Evolutionary conservation across 2,888 invertebrate genomes (phyloP).

Genomic region (Pterostichus madidus): DNA sequence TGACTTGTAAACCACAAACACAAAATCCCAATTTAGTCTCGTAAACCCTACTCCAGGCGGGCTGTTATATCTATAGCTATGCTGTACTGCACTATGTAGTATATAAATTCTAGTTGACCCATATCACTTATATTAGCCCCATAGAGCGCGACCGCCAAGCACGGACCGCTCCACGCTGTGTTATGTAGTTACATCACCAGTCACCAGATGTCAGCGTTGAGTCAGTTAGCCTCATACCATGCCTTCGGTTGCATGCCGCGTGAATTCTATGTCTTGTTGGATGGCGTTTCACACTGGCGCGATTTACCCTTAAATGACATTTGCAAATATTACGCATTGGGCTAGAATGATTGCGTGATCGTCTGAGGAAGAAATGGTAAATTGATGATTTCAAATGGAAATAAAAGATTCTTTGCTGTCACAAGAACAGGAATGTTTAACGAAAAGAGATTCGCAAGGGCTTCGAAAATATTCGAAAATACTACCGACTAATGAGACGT

Average conservation of each 20-base stretch:
- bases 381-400: no score
- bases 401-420: no score
- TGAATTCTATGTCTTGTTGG: neutral
- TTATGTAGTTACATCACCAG: slow-evolving; percentile 31
- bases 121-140: slow-evolving; percentile 51
- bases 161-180: neutral
- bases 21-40: slow-evolving; percentile 43
- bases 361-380: no score
- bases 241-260: neutral
- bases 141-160: slow-evolving; percentile 8
- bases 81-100: slow-evolving; percentile 1
- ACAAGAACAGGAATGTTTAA: no score
- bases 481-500: no score
- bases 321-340: no score
- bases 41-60: slow-evolving; percentile 11
- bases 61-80: neutral
- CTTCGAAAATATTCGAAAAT: no score
- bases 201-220: slow-evolving; percentile 45
- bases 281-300: neutral
- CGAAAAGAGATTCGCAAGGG: no score
- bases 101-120: slow-evolving; percentile 46
- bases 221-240: neutral
- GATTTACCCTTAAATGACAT: neutral
- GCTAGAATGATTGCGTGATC: no score
- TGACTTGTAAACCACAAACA: slow-evolving; percentile 45